Percentiles rank a stretch among this genome's conserved stretches.
phyloP scores from a whole-genome alignment of 2,888 invertebrate species.

The Andrena haemorrhoa region DNA sequence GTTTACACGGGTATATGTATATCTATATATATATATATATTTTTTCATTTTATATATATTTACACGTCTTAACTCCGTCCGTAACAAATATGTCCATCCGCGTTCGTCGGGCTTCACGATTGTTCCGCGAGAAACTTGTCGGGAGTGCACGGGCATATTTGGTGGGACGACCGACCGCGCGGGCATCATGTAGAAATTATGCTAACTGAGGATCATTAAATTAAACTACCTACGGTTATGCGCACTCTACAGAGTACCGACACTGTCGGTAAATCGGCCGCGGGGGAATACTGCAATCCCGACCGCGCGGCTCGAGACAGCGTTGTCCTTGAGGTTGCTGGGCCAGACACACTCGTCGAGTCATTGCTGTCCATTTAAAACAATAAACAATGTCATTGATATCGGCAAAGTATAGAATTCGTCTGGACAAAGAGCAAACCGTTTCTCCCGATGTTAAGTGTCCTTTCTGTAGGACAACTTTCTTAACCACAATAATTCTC shows the following conservation, averaged over 20 bases:
- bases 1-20: conserved; percentile 65
- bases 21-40: conserved; percentile 57
- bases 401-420: not conserved
- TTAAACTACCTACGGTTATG: conserved; percentile 81
- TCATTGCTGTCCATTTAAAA: conserved; percentile 7
- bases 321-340: conserved; percentile 22
- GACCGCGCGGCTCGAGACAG: conserved; percentile 23
- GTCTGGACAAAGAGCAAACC: not conserved
- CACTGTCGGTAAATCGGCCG: conserved; percentile 34
- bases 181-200: conserved; percentile 71
- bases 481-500: not conserved
- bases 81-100: conserved; percentile 43
- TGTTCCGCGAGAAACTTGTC: not conserved
- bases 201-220: conserved; percentile 80
- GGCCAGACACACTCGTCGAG: conserved; percentile 54
- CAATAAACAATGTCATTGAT: not conserved
- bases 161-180: conserved; percentile 56
- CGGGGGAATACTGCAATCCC: not conserved
- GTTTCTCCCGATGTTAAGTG: not conserved
- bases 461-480: not conserved
- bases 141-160: conserved; percentile 40
- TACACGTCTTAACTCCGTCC: conserved; percentile 60
- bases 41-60: conserved; percentile 65
- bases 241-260: conserved; percentile 61
- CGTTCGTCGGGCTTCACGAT: conserved; percentile 6